Percentiles rank a stretch among this genome's conserved stretches.
Conservation (phyloP, 2,797 vertebrate genomes). For the Euphonia xanthogaster region DNA sequence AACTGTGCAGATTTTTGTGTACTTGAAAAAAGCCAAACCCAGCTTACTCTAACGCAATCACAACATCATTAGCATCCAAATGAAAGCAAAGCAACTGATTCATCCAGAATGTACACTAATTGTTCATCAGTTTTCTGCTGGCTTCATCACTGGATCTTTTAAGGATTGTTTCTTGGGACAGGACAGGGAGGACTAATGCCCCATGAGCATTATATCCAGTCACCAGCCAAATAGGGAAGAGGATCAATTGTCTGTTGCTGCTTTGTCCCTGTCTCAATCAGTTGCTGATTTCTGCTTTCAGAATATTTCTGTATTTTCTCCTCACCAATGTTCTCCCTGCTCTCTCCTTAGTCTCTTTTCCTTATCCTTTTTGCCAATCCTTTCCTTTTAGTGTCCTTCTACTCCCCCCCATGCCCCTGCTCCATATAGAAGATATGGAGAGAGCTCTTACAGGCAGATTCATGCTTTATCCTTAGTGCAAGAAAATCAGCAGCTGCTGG, state of each 20-base stretch:
- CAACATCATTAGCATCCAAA: neutral
- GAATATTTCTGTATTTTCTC: neutral
- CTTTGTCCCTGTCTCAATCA: neutral
- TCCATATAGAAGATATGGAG: accelerated
- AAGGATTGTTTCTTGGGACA: neutral
- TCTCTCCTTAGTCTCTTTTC: neutral
- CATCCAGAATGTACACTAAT: neutral
- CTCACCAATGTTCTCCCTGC: neutral
- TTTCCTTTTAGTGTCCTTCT: neutral
- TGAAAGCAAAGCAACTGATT: neutral
- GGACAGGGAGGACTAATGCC: neutral
- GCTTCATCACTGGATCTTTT: neutral
- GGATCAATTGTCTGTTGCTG: neutral
- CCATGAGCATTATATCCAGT: accelerated
- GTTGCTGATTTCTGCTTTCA: neutral
- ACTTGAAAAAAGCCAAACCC: neutral
- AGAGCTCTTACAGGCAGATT: neutral
- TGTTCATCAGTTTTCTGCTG: neutral
- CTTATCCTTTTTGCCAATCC: neutral
- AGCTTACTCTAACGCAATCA: neutral
- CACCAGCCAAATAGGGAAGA: accelerated
- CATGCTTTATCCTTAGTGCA: neutral
- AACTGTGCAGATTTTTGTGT: neutral
- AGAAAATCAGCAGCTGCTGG: neutral
- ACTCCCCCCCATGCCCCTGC: accelerated